phyloP scores from a whole-genome alignment of 2,888 invertebrate species.

The Diplazon laetatorius region DNA sequence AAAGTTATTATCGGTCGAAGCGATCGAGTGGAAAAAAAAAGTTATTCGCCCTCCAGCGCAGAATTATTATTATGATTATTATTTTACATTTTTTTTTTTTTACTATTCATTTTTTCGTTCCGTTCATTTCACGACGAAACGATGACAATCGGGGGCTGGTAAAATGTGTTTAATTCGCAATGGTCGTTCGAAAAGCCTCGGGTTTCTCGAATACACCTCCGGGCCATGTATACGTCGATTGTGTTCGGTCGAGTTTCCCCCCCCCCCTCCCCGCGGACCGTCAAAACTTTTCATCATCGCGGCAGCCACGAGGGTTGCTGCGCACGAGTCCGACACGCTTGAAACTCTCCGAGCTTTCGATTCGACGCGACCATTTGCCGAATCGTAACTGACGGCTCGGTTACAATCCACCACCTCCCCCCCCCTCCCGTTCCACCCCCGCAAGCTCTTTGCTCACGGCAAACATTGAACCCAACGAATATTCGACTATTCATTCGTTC shows the following conservation, averaged over 20 bases:
- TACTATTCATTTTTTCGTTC: background rate
- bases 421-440: background rate
- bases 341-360: too few species aligned
- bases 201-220: background rate
- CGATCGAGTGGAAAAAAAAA: background rate
- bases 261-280: too few species aligned
- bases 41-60: background rate
- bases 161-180: background rate
- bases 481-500: background rate
- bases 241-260: background rate
- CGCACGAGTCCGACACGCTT: background rate
- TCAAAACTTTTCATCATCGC: background rate
- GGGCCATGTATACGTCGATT: background rate
- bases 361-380: background rate
- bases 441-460: background rate
- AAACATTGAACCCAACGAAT: background rate
- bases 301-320: background rate
- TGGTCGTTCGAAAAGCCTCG: background rate
- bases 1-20: background rate
- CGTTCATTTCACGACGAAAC: background rate
- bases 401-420: background rate
- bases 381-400: constrained; percentile 3
- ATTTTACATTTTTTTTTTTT: background rate
- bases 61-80: too few species aligned
- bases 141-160: background rate